Base-by-base conservation (phyloP, 2,797 vertebrate species). In the Neoniphon sammara region DNA sequence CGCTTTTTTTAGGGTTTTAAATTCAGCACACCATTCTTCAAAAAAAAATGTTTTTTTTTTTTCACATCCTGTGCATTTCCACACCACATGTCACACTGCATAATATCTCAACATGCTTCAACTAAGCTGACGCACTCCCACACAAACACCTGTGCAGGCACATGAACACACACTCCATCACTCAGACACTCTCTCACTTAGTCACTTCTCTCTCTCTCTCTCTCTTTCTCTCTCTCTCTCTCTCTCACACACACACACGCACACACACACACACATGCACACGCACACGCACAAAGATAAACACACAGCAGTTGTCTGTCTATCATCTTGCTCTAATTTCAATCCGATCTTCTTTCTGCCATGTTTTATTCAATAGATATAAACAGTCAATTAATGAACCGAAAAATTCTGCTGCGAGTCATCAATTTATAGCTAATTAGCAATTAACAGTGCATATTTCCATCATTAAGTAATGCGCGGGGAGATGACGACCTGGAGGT, bases 391-490 rank as follows among this genome's bases (percentile, higher is more conserved):
- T 87, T 84, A 88, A 89, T 86, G 82, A 89, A 84, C 82, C 80
- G 80, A 64, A 83, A 87, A 82, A 85, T 70, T 69, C 21, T 1
- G 56, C 74, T 36, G 71, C 73, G 78, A 91, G 69, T 91, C 87
- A 90, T 91, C 80, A 86, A 78, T 90, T 88, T 85, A 66, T 77
- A 78, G 57, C 83, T 87, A 89, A 88, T 93, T 88, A 85, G 68
- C 77, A 88, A 91, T 91, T 91, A 90, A 87, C 81, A 18, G 66
- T 0, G 64, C 82, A 59, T 62, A 86, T 90, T 86, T 73, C 53
- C 78, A 81, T 89, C 76, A 85, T 88, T 87, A 85, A 84, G 73
- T 87, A 80, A 91, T 70, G 78, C 86, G 77, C 4, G 14, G 70
- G 80, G 79, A 75, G 68, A 78, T 54, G 67, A 71, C 27, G 39